Percentiles rank a stretch among this genome's conserved stretches.
Evolutionary conservation across 1,140 invertebrate genomes (phyloP).

Genomic region (Leucophenga varia): DNA sequence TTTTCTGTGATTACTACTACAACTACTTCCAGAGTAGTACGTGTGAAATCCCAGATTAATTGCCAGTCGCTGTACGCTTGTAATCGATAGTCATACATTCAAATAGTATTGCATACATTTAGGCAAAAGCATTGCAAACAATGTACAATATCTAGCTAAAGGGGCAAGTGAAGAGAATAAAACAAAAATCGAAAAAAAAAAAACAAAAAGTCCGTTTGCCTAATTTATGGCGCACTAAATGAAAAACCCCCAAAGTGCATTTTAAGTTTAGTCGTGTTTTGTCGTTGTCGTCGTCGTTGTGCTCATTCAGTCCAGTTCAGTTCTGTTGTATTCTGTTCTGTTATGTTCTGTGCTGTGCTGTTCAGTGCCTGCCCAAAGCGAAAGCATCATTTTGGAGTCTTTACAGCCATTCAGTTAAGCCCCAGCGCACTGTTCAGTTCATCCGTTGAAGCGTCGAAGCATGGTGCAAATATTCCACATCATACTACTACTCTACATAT

Average conservation of each 20-base stretch:
- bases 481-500: background rate
- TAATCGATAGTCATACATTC: slow-evolving; percentile 12
- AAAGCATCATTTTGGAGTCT: too few species aligned
- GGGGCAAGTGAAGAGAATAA: too few species aligned
- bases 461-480: slow-evolving; percentile 17
- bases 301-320: slow-evolving; percentile 4
- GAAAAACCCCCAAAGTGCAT: slow-evolving; percentile 34
- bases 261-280: slow-evolving; percentile 19
- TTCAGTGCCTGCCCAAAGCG: background rate
- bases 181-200: too few species aligned
- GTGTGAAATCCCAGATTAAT: slow-evolving; percentile 23
- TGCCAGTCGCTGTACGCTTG: slow-evolving; percentile 8
- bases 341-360: background rate
- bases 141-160: too few species aligned
- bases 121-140: slow-evolving; percentile 6
- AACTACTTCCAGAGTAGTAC: too few species aligned
- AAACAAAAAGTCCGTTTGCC: slow-evolving; percentile 19
- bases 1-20: too few species aligned
- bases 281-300: too few species aligned
- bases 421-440: background rate
- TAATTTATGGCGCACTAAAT: slow-evolving; percentile 38
- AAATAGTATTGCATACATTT: slow-evolving; percentile 2
- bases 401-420: slow-evolving; percentile 2
- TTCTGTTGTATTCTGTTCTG: slow-evolving; percentile 13
- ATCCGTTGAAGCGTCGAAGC: slow-evolving; percentile 21